These are phyloP conservation scores for Prochilodus magdalenae DNA, from an alignment of 2,113 vertebrate genomes.

Conservation along the genomic window DNA sequence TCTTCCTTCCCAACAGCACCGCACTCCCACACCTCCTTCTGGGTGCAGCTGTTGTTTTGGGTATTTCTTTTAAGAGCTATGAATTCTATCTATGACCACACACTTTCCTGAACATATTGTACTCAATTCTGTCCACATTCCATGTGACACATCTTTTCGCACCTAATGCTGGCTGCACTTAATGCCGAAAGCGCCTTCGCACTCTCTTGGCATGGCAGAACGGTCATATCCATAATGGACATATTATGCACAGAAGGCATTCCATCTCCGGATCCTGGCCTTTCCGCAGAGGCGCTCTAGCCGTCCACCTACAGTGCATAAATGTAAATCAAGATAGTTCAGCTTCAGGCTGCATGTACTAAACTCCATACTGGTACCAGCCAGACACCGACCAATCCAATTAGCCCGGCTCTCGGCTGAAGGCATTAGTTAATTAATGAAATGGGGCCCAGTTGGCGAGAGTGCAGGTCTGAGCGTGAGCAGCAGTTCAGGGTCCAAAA, in stretches of 20 bases:
- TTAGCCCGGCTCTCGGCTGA: neutral
- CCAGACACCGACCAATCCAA: neutral
- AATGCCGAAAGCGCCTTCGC: slow-evolving; percentile 1
- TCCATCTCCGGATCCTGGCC: neutral
- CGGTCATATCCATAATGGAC: neutral
- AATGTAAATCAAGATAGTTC: neutral
- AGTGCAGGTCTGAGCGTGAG: neutral
- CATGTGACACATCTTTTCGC: neutral
- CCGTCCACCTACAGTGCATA: neutral
- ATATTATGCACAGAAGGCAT: neutral
- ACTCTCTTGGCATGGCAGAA: neutral
- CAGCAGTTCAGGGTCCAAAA: neutral
- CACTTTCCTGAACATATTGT: neutral
- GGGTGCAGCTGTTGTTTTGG: no score
- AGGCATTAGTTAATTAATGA: neutral
- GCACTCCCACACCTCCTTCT: no score
- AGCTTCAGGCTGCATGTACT: neutral
- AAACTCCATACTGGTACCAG: neutral
- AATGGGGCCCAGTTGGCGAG: neutral
- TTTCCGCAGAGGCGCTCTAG: neutral
- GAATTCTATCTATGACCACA: no score
- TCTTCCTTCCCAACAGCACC: no score
- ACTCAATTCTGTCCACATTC: neutral
- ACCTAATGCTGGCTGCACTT: neutral
- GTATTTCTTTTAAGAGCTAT: no score